Percentiles rank a stretch among this genome's conserved stretches.
phyloP scores from a whole-genome alignment of 2,888 invertebrate genomes.

The Hypomecis atomaria region DNA sequence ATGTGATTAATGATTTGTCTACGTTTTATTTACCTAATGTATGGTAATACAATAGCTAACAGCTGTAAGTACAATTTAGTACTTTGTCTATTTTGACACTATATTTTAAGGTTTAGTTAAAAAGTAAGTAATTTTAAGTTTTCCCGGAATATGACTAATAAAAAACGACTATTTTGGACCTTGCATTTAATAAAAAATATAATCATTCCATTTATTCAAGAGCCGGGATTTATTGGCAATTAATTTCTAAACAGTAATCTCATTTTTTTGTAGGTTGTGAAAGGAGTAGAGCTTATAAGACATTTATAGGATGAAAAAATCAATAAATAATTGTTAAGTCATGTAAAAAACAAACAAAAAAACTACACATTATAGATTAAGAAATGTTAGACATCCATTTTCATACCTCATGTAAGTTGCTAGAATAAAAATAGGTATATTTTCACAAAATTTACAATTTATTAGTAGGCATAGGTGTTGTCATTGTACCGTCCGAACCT shows the following conservation, averaged over 20 bases:
- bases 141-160: conserved; percentile 17
- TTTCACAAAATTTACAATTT: conserved; percentile 59
- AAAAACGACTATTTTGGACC: conserved; percentile 22
- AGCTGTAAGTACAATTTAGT: conserved; percentile 12
- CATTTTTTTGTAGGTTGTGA: conserved; percentile 72
- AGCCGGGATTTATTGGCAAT: conserved; percentile 72
- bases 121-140: conserved; percentile 9
- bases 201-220: conserved; percentile 59
- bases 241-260: conserved; percentile 68
- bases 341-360: conserved; percentile 4
- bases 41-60: neutral
- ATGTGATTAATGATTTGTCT: conserved; percentile 1
- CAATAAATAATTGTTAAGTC: conserved; percentile 15
- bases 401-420: conserved; percentile 56
- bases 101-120: conserved; percentile 3
- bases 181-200: conserved; percentile 58
- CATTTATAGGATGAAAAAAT: conserved; percentile 19
- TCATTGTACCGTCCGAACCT: conserved; percentile 54
- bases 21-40: neutral
- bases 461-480: conserved; percentile 34
- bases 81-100: conserved; percentile 21
- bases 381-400: conserved; percentile 54
- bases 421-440: conserved; percentile 58
- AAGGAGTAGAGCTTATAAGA: conserved; percentile 46
- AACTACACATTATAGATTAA: conserved; percentile 17